Base-by-base conservation (phyloP, 1,140 invertebrate species). In the Drosophila sp. region DNA sequence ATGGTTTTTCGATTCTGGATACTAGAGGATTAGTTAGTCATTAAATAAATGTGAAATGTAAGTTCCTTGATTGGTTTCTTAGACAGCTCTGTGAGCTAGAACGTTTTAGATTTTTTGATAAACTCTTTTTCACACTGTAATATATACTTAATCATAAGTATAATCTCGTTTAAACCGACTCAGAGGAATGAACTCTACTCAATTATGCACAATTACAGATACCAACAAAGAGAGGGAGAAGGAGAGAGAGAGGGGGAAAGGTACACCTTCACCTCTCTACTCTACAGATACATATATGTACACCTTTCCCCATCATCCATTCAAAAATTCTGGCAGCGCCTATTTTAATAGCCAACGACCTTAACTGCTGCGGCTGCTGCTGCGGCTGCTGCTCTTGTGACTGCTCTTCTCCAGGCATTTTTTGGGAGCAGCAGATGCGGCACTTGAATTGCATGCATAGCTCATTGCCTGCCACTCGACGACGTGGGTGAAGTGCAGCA, bases 131-230 rank as follows among this genome's bases (percentile, higher is more conserved):
- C 17, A 17, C 17, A 0, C 17, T 17, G 17, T 17, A 17, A 17
- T 17, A 17, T 17, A 17, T 17, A 17, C 17, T 17, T 17, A 17
- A 17, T 17, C 17, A 38, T 50, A 50, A 27, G 44, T 10, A 50
- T 17, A 58, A 58, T 10, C 56, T 10, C 56, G 56, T 58, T 58
- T 35, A 58, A 58, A 1, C 56, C 32, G 17, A 7, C 56, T 58
- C 25, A 10, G 44, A 50, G 44, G 23, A 50, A 50, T 50, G 44
- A 50, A 50, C 44, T 10, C 32, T 35, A 87, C 83, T 87, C 83
- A 87, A 87, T 87, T 87, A 87, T 89, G 83, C 84, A 83, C 83
- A 87, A 87, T 87, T 87, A 87, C 84, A 73, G 79, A 79, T 68
- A 69, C 84, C 87, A 87, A 87, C 83, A 86, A 66, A 79, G 77